Evolutionary conservation across 2,797 vertebrate genomes (phyloP), one percentile per base, ranked within the genome.

Genomic region (Gymnodraco acuticeps): DNA sequence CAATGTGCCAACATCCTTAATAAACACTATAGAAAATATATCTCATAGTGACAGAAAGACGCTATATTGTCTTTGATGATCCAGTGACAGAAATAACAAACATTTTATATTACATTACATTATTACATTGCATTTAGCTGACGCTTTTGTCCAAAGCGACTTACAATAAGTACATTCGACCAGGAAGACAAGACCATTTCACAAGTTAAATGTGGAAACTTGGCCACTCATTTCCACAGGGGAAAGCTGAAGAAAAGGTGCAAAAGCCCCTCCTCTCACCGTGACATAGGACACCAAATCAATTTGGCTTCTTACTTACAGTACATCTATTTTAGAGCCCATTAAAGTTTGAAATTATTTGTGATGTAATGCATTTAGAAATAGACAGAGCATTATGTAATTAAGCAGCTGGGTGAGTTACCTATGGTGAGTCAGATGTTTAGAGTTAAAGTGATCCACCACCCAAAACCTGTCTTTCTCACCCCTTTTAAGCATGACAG

Each of bases 131-230:
- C n/a, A n/a, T n/a, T n/a, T n/a, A n/a, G n/a, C n/a, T n/a, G n/a
- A n/a, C n/a, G n/a, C n/a, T n/a, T n/a, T n/a, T n/a, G n/a, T n/a
- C n/a, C n/a, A n/a, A n/a, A n/a, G n/a, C n/a, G n/a, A n/a, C n/a
- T n/a, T n/a, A n/a, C n/a, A n/a, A n/a, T n/a, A n/a, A n/a, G n/a
- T n/a, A n/a, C n/a, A n/a, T n/a, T n/a, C n/a, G n/a, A n/a, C n/a
- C n/a, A n/a, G n/a, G n/a, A n/a, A n/a, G n/a, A n/a, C n/a, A n/a
- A n/a, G n/a, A n/a, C n/a, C n/a, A n/a, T n/a, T 81, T 83, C 58
- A 75, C 63, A 85, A 80, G 81, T 84, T 88, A 88, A 88, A 87
- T 83, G 73, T 83, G 75, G 82, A 90, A 90, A 83, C 63, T 78
- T 81, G 89, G 87, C 52, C 83, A 60, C 43, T 77, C 65, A 38